phyloP scores from a whole-genome alignment of 1,140 invertebrate genomes.

The Pteromalus puparum region DNA sequence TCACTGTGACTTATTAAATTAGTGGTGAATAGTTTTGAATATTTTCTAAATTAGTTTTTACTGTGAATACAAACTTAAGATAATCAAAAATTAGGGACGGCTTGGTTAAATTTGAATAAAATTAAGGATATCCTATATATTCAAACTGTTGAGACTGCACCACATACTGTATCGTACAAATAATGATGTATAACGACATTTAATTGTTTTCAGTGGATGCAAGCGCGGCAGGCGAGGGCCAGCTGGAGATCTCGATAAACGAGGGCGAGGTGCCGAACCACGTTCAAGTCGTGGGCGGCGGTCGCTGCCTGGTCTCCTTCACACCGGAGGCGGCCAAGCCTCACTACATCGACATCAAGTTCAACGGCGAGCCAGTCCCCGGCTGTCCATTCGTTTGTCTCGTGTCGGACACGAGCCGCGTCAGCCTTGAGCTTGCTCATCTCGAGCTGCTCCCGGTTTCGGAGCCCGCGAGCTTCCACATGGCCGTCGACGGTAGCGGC shows the following conservation, averaged over 20 bases:
- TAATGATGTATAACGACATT: neutral
- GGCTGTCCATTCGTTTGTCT: slow-evolving; percentile 93
- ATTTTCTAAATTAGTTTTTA: no score
- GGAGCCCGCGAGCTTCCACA: slow-evolving; percentile 90
- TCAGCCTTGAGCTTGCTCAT: slow-evolving; percentile 86
- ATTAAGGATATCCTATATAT: no score
- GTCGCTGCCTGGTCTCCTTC: slow-evolving; percentile 95
- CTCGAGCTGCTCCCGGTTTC: slow-evolving; percentile 93
- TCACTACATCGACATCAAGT: slow-evolving; percentile 98
- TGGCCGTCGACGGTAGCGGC: slow-evolving; percentile 90
- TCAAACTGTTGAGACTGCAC: no score
- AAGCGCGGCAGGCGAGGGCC: slow-evolving; percentile 96
- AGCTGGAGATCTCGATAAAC: slow-evolving; percentile 98
- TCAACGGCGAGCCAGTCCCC: slow-evolving; percentile 96
- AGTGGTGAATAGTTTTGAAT: no score
- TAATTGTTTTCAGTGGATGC: slow-evolving; percentile 87
- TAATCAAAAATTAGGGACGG: no score
- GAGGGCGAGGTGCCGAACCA: slow-evolving; percentile 98
- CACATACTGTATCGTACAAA: no score
- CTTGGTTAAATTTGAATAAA: no score
- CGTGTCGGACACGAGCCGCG: slow-evolving; percentile 87
- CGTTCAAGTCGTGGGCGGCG: slow-evolving; percentile 95
- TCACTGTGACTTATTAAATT: no score
- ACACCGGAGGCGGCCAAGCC: slow-evolving; percentile 93
- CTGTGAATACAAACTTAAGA: no score